A percentile compares a stretch with the other conserved stretches of the same genome.
phyloP scores from a whole-genome alignment of 2,113 vertebrate species.

The Nibea coibor region DNA sequence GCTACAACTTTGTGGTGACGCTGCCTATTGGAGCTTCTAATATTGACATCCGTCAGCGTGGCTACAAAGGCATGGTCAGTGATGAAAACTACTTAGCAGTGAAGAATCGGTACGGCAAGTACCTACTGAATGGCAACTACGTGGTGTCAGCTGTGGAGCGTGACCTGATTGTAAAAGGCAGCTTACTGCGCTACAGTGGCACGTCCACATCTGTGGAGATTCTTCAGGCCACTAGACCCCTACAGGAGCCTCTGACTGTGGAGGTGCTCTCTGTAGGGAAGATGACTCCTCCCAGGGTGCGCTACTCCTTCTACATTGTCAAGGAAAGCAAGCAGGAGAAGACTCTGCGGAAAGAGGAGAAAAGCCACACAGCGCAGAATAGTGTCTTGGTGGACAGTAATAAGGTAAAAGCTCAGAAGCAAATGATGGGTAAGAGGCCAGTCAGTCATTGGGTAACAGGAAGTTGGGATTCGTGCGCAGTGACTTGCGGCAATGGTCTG shows the following conservation, averaged over 20 bases:
- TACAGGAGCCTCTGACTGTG: conserved; percentile 91
- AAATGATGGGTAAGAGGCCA: conserved; percentile 73
- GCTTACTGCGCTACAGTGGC: conserved; percentile 93
- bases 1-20: conserved; percentile 97
- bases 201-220: conserved; percentile 90
- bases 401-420: conserved; percentile 76
- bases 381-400: conserved; percentile 85
- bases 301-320: conserved; percentile 94
- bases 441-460: conserved; percentile 88
- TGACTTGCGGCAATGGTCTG: conserved; percentile 89
- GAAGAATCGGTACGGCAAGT: conserved; percentile 91
- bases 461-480: conserved; percentile 90
- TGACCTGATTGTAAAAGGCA: conserved; percentile 93
- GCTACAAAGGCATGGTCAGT: conserved; percentile 91
- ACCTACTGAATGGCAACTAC: conserved; percentile 95
- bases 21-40: conserved; percentile 92
- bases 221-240: conserved; percentile 89
- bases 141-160: conserved; percentile 94
- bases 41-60: conserved; percentile 93
- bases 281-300: conserved; percentile 96
- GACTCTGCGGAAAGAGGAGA: conserved; percentile 81
- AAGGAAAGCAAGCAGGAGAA: conserved; percentile 91
- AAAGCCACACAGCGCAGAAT: conserved; percentile 82
- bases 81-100: conserved; percentile 97
- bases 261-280: conserved; percentile 96